phyloP scores from a whole-genome alignment of 2,797 vertebrate genomes.

The Pipistrellus nathusii region DNA sequence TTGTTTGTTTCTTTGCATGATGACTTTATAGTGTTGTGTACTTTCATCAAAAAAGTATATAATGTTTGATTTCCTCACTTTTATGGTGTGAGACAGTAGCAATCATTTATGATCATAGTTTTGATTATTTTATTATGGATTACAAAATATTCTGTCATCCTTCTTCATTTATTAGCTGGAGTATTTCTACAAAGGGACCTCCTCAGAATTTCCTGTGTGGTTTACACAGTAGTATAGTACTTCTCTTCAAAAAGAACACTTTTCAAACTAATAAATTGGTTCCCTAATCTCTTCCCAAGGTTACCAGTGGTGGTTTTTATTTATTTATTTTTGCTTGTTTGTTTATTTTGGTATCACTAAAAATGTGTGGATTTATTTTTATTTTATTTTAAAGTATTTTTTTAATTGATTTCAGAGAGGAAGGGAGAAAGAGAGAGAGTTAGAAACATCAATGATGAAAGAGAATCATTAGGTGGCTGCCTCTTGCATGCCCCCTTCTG shows the following conservation, averaged over 20 bases:
- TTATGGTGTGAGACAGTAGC: not conserved
- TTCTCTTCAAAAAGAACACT: slow-evolving; percentile 5
- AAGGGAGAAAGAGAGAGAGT: not conserved
- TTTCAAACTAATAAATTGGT: not conserved
- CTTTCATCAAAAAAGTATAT: slow-evolving; percentile 39
- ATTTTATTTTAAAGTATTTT: not conserved
- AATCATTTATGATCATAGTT: not conserved
- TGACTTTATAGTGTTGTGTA: not conserved
- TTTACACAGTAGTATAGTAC: not conserved
- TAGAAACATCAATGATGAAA: not conserved
- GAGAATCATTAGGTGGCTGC: not conserved
- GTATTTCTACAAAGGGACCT: not conserved
- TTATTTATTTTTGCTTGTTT: not conserved
- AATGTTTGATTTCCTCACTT: not conserved
- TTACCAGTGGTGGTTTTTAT: not conserved
- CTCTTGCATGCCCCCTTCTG: not conserved
- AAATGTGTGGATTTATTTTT: not conserved
- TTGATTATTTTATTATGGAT: not conserved
- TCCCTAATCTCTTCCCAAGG: not conserved
- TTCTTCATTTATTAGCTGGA: slow-evolving; percentile 25
- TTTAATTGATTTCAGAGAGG: not conserved
- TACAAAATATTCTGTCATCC: not conserved
- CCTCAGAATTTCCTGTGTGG: not conserved
- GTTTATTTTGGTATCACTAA: not conserved
- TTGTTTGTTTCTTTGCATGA: not conserved